phyloP scores from a whole-genome alignment of 1,140 invertebrate species.

The Eriocheir sinensis region DNA sequence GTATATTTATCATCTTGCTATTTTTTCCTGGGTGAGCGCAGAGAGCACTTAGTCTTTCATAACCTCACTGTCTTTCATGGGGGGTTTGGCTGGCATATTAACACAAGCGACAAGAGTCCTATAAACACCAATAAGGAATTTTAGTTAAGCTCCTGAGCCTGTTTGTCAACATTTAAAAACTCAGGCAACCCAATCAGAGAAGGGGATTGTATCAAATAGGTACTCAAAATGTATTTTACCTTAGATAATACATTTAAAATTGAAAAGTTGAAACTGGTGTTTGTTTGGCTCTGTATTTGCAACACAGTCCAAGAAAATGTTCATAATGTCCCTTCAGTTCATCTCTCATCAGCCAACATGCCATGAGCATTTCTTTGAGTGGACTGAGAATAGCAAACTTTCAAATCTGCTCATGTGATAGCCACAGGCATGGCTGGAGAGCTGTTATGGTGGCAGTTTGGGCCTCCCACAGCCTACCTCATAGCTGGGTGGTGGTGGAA shows the following conservation, averaged over 20 bases:
- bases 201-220: neutral
- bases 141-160: neutral
- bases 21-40: conserved; percentile 61
- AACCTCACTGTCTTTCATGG: conserved; percentile 77
- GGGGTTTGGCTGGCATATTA: conserved; percentile 74
- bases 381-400: conserved; percentile 67
- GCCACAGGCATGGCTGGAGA: conserved; percentile 44
- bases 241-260: neutral
- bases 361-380: conserved; percentile 72
- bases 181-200: neutral
- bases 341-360: conserved; percentile 66
- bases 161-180: neutral
- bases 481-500: conserved; percentile 46
- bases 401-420: conserved; percentile 71
- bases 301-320: conserved; percentile 71
- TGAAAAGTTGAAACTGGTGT: conserved; percentile 55
- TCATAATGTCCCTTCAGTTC: conserved; percentile 69
- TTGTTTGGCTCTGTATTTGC: conserved; percentile 72
- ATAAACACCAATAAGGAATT: conserved; percentile 50
- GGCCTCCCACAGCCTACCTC: conserved; percentile 34
- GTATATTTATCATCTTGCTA: neutral
- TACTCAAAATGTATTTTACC: neutral
- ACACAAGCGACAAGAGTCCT: conserved; percentile 69
- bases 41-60: conserved; percentile 77
- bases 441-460: conserved; percentile 51